phyloP scores from a whole-genome alignment of 1,140 invertebrate genomes.

The Thereuonema tuberculata region DNA sequence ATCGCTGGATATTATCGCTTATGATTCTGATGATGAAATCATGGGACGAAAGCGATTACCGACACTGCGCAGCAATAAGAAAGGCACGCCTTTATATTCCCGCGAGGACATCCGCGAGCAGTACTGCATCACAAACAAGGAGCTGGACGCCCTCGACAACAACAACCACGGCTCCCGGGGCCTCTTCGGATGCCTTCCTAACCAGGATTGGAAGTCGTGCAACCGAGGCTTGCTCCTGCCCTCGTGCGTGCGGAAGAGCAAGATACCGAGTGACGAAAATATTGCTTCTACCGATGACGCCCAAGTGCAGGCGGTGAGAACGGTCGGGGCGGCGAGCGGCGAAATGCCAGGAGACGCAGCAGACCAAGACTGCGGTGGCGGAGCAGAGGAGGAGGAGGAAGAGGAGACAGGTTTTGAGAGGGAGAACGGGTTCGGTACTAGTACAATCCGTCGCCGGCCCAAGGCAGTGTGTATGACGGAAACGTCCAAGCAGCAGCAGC shows the following conservation, averaged over 20 bases:
- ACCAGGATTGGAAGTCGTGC: constrained; percentile 41
- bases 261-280: constrained; percentile 69
- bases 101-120: constrained; percentile 76
- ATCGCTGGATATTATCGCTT: constrained; percentile 20
- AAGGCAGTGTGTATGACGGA: constrained; percentile 2
- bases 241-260: constrained; percentile 56
- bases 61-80: constrained; percentile 24
- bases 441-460: background rate
- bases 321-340: constrained; percentile 4
- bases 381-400: background rate
- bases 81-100: constrained; percentile 55
- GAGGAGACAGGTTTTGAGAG: background rate
- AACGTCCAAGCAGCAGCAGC: no score
- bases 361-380: background rate
- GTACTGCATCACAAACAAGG: constrained; percentile 82
- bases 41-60: constrained; percentile 13
- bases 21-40: constrained; percentile 26
- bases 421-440: no score
- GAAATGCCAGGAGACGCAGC: background rate
- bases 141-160: constrained; percentile 66
- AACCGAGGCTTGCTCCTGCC: constrained; percentile 51
- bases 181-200: constrained; percentile 73
- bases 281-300: constrained; percentile 38
- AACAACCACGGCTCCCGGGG: constrained; percentile 39
- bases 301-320: constrained; percentile 6